Base-by-base conservation (phyloP, 2,797 vertebrate species). In the Bradypodion pumilum region DNA sequence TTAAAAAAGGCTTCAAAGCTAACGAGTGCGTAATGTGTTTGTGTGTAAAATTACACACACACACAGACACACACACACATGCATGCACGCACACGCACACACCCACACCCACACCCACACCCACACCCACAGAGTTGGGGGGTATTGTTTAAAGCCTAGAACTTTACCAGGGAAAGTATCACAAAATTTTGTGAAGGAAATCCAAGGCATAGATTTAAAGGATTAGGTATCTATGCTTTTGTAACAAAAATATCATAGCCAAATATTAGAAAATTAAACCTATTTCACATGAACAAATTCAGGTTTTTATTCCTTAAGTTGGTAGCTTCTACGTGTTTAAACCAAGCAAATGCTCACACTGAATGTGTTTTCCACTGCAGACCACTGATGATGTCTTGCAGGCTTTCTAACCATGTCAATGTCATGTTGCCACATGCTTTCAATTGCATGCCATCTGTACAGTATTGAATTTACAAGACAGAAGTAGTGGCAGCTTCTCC, bases 11-110 rank as follows among this genome's bases (percentile, higher is more conserved):
- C 70, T 75, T 60, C 4, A 92, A 94, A 93, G 93, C 96, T 96
- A 96, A 95, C 95, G 91, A 95, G 95, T 94, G 94, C 96, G 96
- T 96, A 59, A 81, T 0, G 10, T 68, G 91, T 82, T 69, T 49
- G 19, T 25, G 9, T 35, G 13, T 42, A 80, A 27, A 80, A 27
- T 32, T 44, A 35, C 25, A 37, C 89, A 40, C 23, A 68, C 90
- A 32, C 35, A 37, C 19, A 27, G 35, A 32, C 63, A 13, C 59
- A 60, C 60, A 63, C 27, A 29, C 21, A 66, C 65, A 2, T 52
- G n/a, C 40, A n/a, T n/a, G n/a, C n/a, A n/a, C n/a, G n/a, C n/a
- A n/a, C n/a, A 21, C 52, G 56, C 52, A 56, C 52, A 56, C 19
- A 56, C 19, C 21, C 19, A 21, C 15, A 56, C 15, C 56, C 2